These are phyloP conservation scores for Thomomys bottae DNA, from an alignment of 2,113 vertebrate species.

Conservation along the genomic window DNA sequence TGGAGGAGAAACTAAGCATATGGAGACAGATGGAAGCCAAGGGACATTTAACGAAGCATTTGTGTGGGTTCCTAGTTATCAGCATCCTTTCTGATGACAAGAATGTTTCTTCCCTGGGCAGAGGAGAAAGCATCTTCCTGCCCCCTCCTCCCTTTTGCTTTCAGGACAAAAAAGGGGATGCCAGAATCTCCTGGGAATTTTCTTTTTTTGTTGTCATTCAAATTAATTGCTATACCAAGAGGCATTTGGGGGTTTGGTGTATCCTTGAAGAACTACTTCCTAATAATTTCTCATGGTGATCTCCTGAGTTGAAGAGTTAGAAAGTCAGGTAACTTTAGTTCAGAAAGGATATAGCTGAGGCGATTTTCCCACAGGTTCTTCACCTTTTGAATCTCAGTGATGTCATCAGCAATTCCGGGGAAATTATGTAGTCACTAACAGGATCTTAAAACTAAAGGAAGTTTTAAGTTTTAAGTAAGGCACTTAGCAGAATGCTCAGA, in stretches of 20 bases:
- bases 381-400: neutral
- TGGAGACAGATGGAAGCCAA: neutral
- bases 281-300: neutral
- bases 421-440: neutral
- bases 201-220: neutral
- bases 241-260: neutral
- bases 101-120: neutral
- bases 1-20: neutral
- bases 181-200: neutral
- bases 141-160: too few species aligned
- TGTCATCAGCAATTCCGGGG: neutral
- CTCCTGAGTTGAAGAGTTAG: neutral
- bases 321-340: neutral
- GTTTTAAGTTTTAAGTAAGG: constrained; percentile 51
- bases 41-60: neutral
- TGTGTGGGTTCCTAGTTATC: neutral
- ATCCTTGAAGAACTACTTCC: neutral
- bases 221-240: neutral
- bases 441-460: neutral
- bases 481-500: neutral
- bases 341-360: neutral
- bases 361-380: neutral
- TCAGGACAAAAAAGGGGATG: neutral
- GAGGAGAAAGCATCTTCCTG: neutral
- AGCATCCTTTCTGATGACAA: neutral